A percentile compares a stretch with the other conserved stretches of the same genome.
phyloP scores from a whole-genome alignment of 2,888 invertebrate species.

The Thalpophila matura region DNA sequence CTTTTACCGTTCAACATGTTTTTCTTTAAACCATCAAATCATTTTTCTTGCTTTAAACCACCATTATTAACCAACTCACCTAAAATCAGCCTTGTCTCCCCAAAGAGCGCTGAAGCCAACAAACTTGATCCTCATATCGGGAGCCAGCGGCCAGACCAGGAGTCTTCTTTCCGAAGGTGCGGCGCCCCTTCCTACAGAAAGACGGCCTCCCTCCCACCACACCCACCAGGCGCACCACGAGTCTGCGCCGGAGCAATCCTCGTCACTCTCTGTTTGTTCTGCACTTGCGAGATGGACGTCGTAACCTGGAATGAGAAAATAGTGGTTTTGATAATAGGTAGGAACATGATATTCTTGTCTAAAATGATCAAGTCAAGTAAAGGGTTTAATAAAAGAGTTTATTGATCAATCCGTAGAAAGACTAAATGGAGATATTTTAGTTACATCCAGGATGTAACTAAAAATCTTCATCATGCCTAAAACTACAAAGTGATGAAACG shows the following conservation, averaged over 20 bases:
- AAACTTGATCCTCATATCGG: slow-evolving; percentile 91
- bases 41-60: no score
- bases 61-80: slow-evolving; percentile 80
- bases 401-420: no score
- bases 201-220: slow-evolving; percentile 92
- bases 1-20: no score
- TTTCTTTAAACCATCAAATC: no score
- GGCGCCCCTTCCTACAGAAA: slow-evolving; percentile 91
- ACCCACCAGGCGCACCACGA: slow-evolving; percentile 93
- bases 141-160: slow-evolving; percentile 91
- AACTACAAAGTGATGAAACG: no score
- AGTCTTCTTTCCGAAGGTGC: slow-evolving; percentile 89
- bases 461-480: no score
- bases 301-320: slow-evolving; percentile 87
- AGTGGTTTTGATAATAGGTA: background rate
- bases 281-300: slow-evolving; percentile 91
- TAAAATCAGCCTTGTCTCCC: slow-evolving; percentile 92
- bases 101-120: slow-evolving; percentile 92
- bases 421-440: no score
- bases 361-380: no score
- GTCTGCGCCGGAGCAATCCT: slow-evolving; percentile 83
- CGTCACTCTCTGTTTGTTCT: slow-evolving; percentile 90
- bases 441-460: no score
- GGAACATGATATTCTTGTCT: no score
- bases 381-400: no score